Evolutionary conservation across 2,113 vertebrate species (phyloP), one percentile per base, ranked within the genome.

Genomic region (Percina caprodes): DNA sequence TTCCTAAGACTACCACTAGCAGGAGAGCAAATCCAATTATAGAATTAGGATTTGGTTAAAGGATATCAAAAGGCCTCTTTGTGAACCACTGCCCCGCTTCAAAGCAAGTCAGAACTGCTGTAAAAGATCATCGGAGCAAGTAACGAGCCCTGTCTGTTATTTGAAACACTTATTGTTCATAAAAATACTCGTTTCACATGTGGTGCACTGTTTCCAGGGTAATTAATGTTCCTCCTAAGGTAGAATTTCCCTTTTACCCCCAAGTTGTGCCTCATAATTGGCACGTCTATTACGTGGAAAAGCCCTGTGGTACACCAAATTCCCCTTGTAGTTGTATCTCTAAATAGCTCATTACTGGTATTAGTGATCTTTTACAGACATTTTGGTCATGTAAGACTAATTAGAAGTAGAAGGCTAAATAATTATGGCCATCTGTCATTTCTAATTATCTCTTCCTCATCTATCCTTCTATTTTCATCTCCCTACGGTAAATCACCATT

Each of bases 351-450:
- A 39, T 83, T 78, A 77, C 68, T 77, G 49, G 12, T 79, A 60
- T 80, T 30, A 1, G 60, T 71, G 69, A 81, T 85, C 81, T 77
- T 85, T 66, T 19, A n/a, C 75, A 74, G 80, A 87, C 77, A 51
- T 86, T 83, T 69, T 77, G 63, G 77, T 86, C 85, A 82, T 66
- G 49, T 60, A 16, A 75, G 79, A 86, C 83, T 86, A 89, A 91
- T 89, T 88, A 78, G 80, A 66, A 16, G 48, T 72, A 74, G 24
- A 77, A 79, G 77, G 83, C 71, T 39, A 19, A 66, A 63, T 85
- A 83, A 80, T 83, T 83, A 88, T 56, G 58, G 65, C 77, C 89
- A 89, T 91, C 86, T 92, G 90, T 91, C 84, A 83, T 74, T 85
- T 76, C 63, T 85, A 85, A 89, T 88, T 65, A 59, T 75, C 79